A percentile compares a stretch with the other conserved stretches of the same genome.
Evolutionary conservation across 2,113 vertebrate genomes (phyloP).

Genomic region (Rhinoptilus africanus): DNA sequence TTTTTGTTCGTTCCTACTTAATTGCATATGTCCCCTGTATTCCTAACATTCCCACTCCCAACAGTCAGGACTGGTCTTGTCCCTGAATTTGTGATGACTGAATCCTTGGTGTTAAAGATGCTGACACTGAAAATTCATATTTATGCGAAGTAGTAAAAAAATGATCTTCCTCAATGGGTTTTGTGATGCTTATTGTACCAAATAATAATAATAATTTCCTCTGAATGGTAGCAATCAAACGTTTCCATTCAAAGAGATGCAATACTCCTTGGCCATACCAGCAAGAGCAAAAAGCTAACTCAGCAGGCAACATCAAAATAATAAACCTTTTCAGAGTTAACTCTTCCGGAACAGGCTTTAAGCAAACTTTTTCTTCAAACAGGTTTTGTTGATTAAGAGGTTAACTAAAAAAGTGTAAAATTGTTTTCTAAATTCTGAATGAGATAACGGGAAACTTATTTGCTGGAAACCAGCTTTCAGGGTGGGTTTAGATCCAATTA

Average conservation of each 20-base stretch:
- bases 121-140: neutral
- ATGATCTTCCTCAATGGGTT: neutral
- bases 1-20: neutral
- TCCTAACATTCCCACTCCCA: neutral
- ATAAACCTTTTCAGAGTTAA: neutral
- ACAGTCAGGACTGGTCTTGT: neutral
- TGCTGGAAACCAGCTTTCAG: neutral
- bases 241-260: neutral
- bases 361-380: neutral
- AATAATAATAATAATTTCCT: neutral
- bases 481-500: neutral
- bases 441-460: neutral
- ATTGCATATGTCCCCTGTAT: neutral
- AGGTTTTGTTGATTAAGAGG: neutral
- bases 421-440: neutral
- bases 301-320: neutral
- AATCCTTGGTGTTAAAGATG: neutral
- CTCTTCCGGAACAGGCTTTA: neutral
- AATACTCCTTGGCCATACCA: neutral
- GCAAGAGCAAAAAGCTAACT: neutral
- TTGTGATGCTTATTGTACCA: neutral
- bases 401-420: neutral
- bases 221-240: accelerated
- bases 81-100: neutral
- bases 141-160: neutral